Evolutionary conservation across 2,888 invertebrate genomes (phyloP).

Genomic region (Ephialtes manifestator): DNA sequence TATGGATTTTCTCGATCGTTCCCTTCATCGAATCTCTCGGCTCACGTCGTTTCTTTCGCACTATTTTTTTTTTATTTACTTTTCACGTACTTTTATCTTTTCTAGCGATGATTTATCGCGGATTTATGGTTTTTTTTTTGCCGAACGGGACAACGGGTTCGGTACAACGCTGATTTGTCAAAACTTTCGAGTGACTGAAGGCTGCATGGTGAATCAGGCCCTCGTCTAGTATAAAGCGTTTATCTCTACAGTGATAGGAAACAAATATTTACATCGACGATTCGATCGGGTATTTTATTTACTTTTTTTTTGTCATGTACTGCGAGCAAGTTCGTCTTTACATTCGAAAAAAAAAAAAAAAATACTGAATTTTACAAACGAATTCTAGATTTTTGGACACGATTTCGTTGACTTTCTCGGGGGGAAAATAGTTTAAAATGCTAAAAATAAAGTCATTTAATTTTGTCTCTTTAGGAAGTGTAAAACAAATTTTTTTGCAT

Average conservation of each 20-base stretch:
- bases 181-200: constrained; percentile 77
- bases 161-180: constrained; percentile 50
- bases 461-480: no score
- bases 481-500: no score
- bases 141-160: constrained; percentile 63
- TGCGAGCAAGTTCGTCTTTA: background rate
- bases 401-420: no score
- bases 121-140: constrained; percentile 38
- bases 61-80: constrained; percentile 24
- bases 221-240: constrained; percentile 73
- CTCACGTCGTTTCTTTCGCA: constrained; percentile 53
- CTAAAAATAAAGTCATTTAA: no score
- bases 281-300: constrained; percentile 62
- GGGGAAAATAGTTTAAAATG: no score
- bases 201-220: constrained; percentile 83
- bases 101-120: constrained; percentile 38
- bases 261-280: constrained; percentile 69
- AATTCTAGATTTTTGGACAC: background rate
- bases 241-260: constrained; percentile 43
- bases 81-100: constrained; percentile 19
- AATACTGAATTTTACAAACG: background rate
- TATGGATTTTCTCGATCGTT: constrained; percentile 42
- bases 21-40: constrained; percentile 55
- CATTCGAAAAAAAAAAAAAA: background rate
- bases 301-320: background rate